phyloP scores from a whole-genome alignment of 2,888 invertebrate genomes.

The Andrena praecox region DNA sequence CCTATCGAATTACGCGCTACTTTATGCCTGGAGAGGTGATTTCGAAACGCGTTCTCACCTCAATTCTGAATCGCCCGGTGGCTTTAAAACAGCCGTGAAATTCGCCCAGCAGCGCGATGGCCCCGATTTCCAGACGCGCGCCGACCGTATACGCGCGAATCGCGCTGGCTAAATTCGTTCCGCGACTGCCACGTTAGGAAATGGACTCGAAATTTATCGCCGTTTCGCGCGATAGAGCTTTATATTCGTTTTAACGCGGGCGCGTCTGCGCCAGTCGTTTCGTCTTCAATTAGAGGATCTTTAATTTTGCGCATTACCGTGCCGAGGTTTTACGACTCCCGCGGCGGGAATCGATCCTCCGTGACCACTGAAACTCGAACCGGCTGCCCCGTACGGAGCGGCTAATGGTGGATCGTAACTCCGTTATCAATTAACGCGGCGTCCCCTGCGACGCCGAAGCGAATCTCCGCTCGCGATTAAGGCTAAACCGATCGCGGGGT shows the following conservation, averaged over 20 bases:
- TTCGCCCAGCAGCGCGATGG: conserved; percentile 23
- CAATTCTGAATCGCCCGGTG: not conserved
- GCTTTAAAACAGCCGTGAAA: conserved; percentile 23
- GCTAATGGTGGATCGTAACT: not conserved
- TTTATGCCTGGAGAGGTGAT: not conserved
- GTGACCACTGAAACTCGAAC: not conserved
- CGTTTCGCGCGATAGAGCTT: conserved; percentile 50
- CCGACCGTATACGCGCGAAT: conserved; percentile 39
- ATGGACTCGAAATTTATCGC: conserved; percentile 55
- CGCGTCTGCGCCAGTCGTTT: conserved; percentile 5
- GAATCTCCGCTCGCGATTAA: not conserved
- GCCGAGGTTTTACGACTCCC: conserved; percentile 7
- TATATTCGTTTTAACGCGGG: conserved; percentile 28
- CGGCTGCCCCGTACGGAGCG: not conserved
- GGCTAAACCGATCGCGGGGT: not conserved
- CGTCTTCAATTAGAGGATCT: conserved; percentile 37
- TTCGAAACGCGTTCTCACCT: not conserved
- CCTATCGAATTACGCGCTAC: not conserved
- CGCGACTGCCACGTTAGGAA: conserved; percentile 21
- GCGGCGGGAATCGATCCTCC: conserved; percentile 7
- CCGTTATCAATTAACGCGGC: conserved; percentile 18
- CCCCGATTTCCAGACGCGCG: conserved; percentile 42
- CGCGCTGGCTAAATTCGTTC: conserved; percentile 40
- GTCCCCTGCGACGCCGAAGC: not conserved
- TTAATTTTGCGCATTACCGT: conserved; percentile 24